Evolutionary conservation across 2,113 vertebrate genomes (phyloP).

Genomic region (Gymnarchus niloticus): DNA sequence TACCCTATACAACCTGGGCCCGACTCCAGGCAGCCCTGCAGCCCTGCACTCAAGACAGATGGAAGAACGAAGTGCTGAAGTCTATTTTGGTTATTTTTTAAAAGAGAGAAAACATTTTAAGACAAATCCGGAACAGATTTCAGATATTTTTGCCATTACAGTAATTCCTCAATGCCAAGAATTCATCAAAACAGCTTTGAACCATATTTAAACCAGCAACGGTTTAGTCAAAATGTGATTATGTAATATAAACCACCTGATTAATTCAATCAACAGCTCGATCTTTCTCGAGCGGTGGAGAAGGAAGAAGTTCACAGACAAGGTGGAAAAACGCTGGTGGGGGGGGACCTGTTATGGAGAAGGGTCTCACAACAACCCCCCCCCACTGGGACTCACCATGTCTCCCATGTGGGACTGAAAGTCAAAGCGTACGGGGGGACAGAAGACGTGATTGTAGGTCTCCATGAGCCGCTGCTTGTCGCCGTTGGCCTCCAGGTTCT

Average conservation of each 20-base stretch:
- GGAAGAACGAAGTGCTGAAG: neutral
- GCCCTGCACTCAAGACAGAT: neutral
- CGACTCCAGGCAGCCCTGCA: neutral
- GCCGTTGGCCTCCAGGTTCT: slow-evolving; percentile 86
- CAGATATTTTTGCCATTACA: neutral
- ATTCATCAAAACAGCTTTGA: neutral
- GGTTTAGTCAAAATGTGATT: neutral
- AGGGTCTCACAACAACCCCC: too few relatives aligned
- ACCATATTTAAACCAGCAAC: neutral
- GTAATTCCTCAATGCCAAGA: neutral
- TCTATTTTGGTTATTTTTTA: neutral
- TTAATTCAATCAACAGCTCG: slow-evolving; percentile 5
- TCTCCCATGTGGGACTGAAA: slow-evolving; percentile 99
- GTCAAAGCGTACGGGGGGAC: slow-evolving; percentile 91
- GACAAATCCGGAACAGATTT: neutral
- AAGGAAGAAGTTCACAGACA: too few relatives aligned
- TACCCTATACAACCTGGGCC: too few relatives aligned
- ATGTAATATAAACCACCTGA: neutral
- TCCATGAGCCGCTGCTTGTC: slow-evolving; percentile 98
- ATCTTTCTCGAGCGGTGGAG: too few relatives aligned
- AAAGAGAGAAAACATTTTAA: neutral
- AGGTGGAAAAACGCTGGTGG: too few relatives aligned
- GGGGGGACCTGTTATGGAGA: too few relatives aligned
- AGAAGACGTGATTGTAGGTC: slow-evolving; percentile 97
- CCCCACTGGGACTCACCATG: slow-evolving; percentile 59